A percentile compares a stretch with the other conserved stretches of the same genome.
phyloP scores from a whole-genome alignment of 37 sponge, comb jelly and placozoan species.

The Dysidea cf. avara region DNA sequence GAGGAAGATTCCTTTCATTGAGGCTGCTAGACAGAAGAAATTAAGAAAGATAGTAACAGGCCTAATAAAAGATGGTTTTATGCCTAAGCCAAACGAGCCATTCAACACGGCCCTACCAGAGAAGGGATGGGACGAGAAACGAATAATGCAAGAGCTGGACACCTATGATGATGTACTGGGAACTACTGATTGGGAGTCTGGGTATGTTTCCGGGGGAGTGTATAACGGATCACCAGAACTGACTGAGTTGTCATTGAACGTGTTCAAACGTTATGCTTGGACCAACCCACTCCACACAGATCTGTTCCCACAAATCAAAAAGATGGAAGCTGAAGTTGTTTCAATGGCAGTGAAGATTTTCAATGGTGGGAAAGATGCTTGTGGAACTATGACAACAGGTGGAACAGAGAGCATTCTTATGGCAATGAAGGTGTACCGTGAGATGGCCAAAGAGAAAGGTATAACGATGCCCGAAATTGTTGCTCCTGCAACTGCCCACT shows the following conservation, averaged over 20 bases:
- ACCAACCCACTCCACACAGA: slow-evolving; percentile 92
- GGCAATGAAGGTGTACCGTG: slow-evolving; percentile 87
- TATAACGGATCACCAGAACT: slow-evolving; percentile 82
- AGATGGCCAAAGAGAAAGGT: slow-evolving; percentile 79
- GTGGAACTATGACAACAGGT: slow-evolving; percentile 87
- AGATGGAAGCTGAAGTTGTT: slow-evolving; percentile 96
- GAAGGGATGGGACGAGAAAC: slow-evolving; percentile 57
- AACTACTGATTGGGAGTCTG: slow-evolving; percentile 68
- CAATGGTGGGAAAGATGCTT: slow-evolving; percentile 65
- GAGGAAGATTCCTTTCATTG: slow-evolving; percentile 50
- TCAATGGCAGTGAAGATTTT: slow-evolving; percentile 77
- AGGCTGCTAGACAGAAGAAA: slow-evolving; percentile 52
- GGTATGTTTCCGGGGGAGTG: slow-evolving; percentile 84
- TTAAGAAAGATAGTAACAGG: slow-evolving; percentile 40
- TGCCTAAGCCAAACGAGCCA: slow-evolving; percentile 28
- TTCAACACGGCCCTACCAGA: slow-evolving; percentile 45
- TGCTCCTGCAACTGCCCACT: slow-evolving; percentile 64
- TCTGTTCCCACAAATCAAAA: slow-evolving; percentile 84
- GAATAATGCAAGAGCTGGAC: slow-evolving; percentile 47
- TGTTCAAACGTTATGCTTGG: slow-evolving; percentile 74
- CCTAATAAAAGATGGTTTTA: slow-evolving; percentile 37
- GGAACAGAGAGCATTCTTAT: slow-evolving; percentile 96
- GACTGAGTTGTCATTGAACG: slow-evolving; percentile 63
- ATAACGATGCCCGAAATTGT: slow-evolving; percentile 91
- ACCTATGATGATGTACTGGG: slow-evolving; percentile 30